Conservation (phyloP, 2,888 invertebrate species). For the Agrilus biguttatus region DNA sequence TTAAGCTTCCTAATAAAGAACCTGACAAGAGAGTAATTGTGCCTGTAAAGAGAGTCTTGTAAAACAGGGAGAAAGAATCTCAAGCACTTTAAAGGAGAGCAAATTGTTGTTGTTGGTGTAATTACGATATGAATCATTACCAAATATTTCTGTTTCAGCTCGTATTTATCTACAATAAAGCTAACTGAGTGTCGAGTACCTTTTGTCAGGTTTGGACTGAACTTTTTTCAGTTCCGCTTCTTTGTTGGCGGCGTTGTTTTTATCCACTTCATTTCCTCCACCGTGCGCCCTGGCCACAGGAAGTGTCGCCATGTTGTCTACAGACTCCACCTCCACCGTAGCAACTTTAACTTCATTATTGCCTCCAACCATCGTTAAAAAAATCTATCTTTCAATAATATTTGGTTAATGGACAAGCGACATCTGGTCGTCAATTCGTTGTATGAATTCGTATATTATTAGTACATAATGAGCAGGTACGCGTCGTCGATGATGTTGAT, state of each 20-base stretch:
- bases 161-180: too few relatives aligned
- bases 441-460: conserved; percentile 1
- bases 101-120: too few relatives aligned
- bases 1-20: too few relatives aligned
- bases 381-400: conserved; percentile 1
- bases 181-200: conserved; percentile 37
- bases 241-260: conserved; percentile 70
- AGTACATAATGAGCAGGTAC: conserved; percentile 5
- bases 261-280: conserved; percentile 62
- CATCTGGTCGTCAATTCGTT: conserved; percentile 7
- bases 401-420: conserved; percentile 1
- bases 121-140: too few relatives aligned
- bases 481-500: conserved; percentile 5
- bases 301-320: conserved; percentile 80
- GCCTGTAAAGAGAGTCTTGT: too few relatives aligned
- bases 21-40: too few relatives aligned
- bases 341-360: conserved; percentile 76
- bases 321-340: conserved; percentile 74
- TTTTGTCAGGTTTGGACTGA: conserved; percentile 70
- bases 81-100: too few relatives aligned
- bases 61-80: too few relatives aligned
- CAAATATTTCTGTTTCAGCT: too few relatives aligned
- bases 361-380: conserved; percentile 42
- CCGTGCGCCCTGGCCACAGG: conserved; percentile 64
- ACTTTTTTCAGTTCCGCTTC: conserved; percentile 79